phyloP scores from a whole-genome alignment of 23 tunicate genomes.

The Trididemnum miniatum region DNA sequence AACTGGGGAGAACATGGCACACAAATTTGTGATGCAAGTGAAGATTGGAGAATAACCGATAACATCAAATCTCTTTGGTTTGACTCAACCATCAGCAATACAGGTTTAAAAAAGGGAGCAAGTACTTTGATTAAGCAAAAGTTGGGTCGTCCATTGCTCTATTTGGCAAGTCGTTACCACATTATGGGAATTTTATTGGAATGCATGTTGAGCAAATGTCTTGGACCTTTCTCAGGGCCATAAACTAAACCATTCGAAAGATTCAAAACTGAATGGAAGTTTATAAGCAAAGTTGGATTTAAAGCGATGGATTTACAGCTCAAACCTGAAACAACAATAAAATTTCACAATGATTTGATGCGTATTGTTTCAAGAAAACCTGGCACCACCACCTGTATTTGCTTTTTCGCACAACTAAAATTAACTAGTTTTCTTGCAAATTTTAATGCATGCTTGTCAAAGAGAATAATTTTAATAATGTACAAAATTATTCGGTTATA shows the following conservation, averaged over 20 bases:
- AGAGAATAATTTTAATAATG: too few species aligned
- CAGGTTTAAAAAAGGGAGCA: not conserved
- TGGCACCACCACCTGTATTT: too few species aligned
- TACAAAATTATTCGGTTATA: too few species aligned
- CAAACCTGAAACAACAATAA: not conserved
- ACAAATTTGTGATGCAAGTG: too few species aligned
- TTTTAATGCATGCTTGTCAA: too few species aligned
- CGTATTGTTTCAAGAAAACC: not conserved
- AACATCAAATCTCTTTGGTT: not conserved
- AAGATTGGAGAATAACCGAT: too few species aligned
- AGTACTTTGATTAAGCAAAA: not conserved
- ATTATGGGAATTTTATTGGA: not conserved
- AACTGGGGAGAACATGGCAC: too few species aligned
- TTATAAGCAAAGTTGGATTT: not conserved
- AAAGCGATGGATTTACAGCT: not conserved
- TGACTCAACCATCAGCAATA: not conserved
- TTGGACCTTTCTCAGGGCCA: not conserved
- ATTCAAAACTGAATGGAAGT: constrained; percentile 2
- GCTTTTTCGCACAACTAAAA: too few species aligned
- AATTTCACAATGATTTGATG: too few species aligned
- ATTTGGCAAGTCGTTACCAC: constrained; percentile 24
- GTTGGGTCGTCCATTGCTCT: not conserved
- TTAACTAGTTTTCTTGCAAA: too few species aligned
- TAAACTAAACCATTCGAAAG: not conserved
- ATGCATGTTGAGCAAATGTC: not conserved